Conservation (phyloP, 2,888 invertebrate genomes). For the Apotomis turbidana region DNA sequence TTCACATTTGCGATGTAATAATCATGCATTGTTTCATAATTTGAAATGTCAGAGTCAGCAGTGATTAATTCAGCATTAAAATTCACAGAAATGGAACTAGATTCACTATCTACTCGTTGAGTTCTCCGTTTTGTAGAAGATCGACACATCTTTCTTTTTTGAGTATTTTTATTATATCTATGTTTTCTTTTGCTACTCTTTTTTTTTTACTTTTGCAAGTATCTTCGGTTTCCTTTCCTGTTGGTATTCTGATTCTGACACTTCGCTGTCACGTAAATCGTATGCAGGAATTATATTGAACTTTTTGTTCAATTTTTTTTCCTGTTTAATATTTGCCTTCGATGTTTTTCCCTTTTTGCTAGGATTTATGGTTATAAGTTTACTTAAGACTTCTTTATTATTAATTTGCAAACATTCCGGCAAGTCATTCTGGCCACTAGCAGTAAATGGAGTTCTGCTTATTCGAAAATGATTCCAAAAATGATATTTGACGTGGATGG, state of each 20-base stretch:
- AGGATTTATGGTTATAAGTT: neutral
- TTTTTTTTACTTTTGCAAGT: neutral
- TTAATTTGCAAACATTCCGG: neutral
- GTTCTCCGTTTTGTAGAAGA: neutral
- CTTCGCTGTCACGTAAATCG: neutral
- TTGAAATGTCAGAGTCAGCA: slow-evolving; percentile 34
- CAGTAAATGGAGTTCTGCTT: neutral
- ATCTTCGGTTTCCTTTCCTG: neutral
- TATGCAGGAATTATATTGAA: neutral
- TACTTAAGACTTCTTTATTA: slow-evolving; percentile 1
- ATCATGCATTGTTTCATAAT: slow-evolving; percentile 40
- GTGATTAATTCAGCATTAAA: neutral
- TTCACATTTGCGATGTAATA: slow-evolving; percentile 36
- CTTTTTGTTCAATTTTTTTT: neutral
- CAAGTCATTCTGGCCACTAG: neutral
- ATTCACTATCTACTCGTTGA: neutral
- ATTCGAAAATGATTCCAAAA: neutral
- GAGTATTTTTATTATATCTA: neutral
- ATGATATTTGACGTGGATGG: neutral
- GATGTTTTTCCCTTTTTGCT: slow-evolving; percentile 8
- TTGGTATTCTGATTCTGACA: neutral
- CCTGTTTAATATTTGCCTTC: slow-evolving; percentile 2
- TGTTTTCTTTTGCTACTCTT: neutral
- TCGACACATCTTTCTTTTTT: neutral
- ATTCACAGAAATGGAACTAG: slow-evolving; percentile 13